Conservation (phyloP, 2,888 invertebrate genomes). For the Megaustenia siamemsis region DNA sequence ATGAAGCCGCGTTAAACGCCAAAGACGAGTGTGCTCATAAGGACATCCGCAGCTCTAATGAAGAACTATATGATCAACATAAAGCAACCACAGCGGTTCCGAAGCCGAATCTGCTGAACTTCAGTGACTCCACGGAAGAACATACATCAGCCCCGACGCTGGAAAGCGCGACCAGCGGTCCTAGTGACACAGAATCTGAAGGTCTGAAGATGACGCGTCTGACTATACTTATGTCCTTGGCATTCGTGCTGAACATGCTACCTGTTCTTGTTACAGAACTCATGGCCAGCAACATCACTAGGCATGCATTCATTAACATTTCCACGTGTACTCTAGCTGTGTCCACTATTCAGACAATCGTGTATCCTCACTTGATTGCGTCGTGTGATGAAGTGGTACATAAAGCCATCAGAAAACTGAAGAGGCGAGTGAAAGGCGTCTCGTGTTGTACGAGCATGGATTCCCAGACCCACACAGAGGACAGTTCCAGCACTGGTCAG, state of each 20-base stretch:
- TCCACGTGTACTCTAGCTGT: slow-evolving; percentile 70
- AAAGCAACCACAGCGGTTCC: not conserved
- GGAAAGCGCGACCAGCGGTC: slow-evolving; percentile 31
- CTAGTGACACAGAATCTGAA: slow-evolving; percentile 44
- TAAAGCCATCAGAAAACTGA: slow-evolving; percentile 62
- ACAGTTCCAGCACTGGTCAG: slow-evolving; percentile 55
- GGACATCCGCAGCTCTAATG: too few species aligned
- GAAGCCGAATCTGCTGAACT: slow-evolving; percentile 30
- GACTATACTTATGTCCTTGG: slow-evolving; percentile 64
- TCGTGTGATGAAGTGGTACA: slow-evolving; percentile 68
- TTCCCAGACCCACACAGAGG: slow-evolving; percentile 22
- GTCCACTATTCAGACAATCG: slow-evolving; percentile 70
- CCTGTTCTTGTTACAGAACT: slow-evolving; percentile 70
- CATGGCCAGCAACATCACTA: slow-evolving; percentile 60
- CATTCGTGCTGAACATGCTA: slow-evolving; percentile 69
- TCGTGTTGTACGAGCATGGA: not conserved
- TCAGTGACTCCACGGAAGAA: slow-evolving; percentile 41
- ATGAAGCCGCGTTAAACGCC: slow-evolving; percentile 9
- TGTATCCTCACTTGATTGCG: slow-evolving; percentile 72
- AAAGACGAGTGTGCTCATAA: too few species aligned
- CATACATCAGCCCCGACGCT: slow-evolving; percentile 32
- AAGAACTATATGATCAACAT: too few species aligned
- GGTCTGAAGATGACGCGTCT: slow-evolving; percentile 63
- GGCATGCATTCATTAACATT: slow-evolving; percentile 67
- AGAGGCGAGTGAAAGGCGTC: slow-evolving; percentile 19